These are phyloP conservation scores for Metacarcinus magister DNA, from an alignment of 2,888 invertebrate genomes.

Conservation along the genomic window DNA sequence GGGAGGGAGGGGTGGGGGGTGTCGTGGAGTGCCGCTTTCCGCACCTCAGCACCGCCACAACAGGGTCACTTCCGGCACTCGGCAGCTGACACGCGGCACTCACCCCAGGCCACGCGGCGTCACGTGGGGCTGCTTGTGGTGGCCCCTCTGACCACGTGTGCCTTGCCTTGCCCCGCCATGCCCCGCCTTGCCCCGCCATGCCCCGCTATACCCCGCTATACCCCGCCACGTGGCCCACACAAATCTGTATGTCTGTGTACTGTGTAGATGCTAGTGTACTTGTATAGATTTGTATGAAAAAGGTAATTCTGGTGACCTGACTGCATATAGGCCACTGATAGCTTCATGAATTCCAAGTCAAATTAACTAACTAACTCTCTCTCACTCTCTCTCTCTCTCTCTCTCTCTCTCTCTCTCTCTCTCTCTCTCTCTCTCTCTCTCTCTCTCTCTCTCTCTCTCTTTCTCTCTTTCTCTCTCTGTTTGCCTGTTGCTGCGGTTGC, in stretches of 20 bases:
- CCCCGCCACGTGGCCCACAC: no score
- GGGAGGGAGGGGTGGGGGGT: not conserved
- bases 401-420: no score
- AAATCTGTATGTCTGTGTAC: no score
- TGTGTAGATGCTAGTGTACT: no score
- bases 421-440: no score
- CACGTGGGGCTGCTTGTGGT: not conserved
- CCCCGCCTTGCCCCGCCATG: not conserved
- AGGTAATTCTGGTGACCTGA: no score
- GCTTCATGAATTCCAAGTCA: no score
- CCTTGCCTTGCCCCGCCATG: not conserved
- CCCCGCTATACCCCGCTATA: not conserved
- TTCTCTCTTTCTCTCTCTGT: not conserved
- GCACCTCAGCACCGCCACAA: not conserved
- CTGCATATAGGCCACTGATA: no score
- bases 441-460: no score
- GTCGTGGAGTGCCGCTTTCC: not conserved
- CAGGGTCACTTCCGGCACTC: conserved; percentile 11
- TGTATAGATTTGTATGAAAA: no score
- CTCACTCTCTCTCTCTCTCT: no score
- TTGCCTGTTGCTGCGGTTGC: not conserved
- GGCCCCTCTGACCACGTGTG: not conserved
- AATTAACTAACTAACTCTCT: no score
- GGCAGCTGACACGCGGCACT: conserved; percentile 1
- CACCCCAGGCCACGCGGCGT: not conserved